Conservation (phyloP, 1,140 invertebrate species). For the Heliconius hewitsoni region DNA sequence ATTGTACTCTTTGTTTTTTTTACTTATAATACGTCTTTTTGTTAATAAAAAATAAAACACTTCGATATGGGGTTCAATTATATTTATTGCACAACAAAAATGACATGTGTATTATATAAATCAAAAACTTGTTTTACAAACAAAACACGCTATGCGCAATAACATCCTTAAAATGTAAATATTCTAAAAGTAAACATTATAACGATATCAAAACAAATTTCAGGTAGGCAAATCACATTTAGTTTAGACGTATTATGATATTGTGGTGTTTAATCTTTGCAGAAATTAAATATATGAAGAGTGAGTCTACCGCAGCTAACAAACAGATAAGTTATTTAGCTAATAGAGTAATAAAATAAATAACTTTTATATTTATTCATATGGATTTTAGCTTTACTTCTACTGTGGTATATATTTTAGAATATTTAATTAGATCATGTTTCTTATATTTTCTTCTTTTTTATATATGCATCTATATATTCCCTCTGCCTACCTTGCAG, state of each 20-base stretch:
- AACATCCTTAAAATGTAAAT: slow-evolving; percentile 30
- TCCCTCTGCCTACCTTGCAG: too few species aligned
- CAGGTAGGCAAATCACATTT: slow-evolving; percentile 26
- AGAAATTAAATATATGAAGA: not conserved
- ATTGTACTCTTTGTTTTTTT: not conserved
- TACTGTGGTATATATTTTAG: not conserved
- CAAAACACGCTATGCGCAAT: slow-evolving; percentile 35
- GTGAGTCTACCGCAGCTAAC: not conserved
- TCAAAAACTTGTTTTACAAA: slow-evolving; percentile 35
- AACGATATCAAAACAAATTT: slow-evolving; percentile 16
- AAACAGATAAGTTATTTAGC: not conserved
- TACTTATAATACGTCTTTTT: not conserved
- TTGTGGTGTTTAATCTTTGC: not conserved
- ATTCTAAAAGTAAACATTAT: slow-evolving; percentile 8
- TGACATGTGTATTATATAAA: slow-evolving; percentile 27
- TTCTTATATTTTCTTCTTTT: not conserved
- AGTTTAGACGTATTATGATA: not conserved
- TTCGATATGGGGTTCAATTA: slow-evolving; percentile 38
- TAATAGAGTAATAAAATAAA: not conserved
- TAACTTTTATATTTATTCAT: not conserved
- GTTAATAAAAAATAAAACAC: slow-evolving; percentile 27
- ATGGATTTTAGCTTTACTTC: not conserved
- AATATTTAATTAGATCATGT: not conserved
- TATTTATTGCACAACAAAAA: slow-evolving; percentile 58
- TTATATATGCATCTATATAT: too few species aligned